Evolutionary conservation across 2,888 invertebrate genomes (phyloP), one percentile per base, ranked within the genome.

Genomic region (Sisyra terminalis): DNA sequence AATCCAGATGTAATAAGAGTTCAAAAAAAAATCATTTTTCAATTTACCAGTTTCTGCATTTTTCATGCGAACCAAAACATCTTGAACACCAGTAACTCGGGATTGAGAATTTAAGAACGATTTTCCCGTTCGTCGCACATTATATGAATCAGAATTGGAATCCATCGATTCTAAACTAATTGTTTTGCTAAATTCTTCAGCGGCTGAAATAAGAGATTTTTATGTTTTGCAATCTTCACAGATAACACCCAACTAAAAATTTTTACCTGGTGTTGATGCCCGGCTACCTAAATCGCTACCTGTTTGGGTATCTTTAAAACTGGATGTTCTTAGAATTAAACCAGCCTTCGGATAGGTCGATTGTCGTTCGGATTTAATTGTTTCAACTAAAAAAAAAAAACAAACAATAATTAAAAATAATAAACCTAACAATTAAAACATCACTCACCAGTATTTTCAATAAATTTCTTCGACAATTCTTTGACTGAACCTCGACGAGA

Each of bases 401-500:
- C 13, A 29, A 29, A 29, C n/a, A 3, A n/a, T 13, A 15, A 13
- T 39, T 24, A 5, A 29, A 16, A 18, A 29, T 30, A 15, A 14
- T 11, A 13, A 30, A 40, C 29, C 13, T 10, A 29, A 7, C 2
- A 39, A 6, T 3, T 39, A 13, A 15, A 3, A 4, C 7, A 13
- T 15, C 13, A 43, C 49, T 51, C 52, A 67, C 68, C 67, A 52
- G 75, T 70, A 57, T 75, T 80, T 54, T 81, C 78, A 52, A 79
- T 78, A 56, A 78, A 83, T 58, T 81, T 83, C 56, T 83, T 79
- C n/a, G 80, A 79, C 48, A 83, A 69, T 44, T 79, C 81, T 56
- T 80, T 80, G 10, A 83, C 79, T 0, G 83, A 83, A 49, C 75
- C 79, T 51, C 77, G 71, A n/a, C 80, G 66, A 16, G 72, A 70